A percentile compares a stretch with the other conserved stretches of the same genome.
phyloP scores from a whole-genome alignment of 2,888 invertebrate genomes.

The Caenorhabditis macrosperma region DNA sequence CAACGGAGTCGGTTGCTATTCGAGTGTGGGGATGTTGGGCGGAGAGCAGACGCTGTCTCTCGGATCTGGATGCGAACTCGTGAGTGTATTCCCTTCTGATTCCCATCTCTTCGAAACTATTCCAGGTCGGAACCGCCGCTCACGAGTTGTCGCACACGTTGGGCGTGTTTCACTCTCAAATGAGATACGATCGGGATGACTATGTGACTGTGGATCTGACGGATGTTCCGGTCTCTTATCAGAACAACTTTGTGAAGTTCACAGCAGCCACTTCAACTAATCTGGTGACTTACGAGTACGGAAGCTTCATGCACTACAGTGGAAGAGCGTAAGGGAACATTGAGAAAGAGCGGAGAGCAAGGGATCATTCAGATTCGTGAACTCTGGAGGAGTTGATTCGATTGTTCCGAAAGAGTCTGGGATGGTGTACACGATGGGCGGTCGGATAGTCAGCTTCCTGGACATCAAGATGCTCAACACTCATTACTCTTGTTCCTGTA shows the following conservation, averaged over 20 bases:
- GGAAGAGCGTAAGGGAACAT: conserved; percentile 37
- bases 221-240: conserved; percentile 37
- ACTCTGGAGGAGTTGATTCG: conserved; percentile 40
- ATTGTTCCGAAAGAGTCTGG: conserved; percentile 49
- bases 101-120: neutral
- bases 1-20: conserved; percentile 63
- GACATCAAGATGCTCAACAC: conserved; percentile 54
- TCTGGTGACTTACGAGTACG: conserved; percentile 58
- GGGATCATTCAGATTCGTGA: conserved; percentile 31
- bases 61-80: conserved; percentile 61
- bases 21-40: conserved; percentile 59
- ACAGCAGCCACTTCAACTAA: conserved; percentile 19
- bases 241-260: conserved; percentile 46
- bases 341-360: neutral
- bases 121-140: conserved; percentile 61
- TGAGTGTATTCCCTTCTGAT: conserved; percentile 7
- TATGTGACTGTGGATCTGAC: conserved; percentile 63
- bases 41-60: conserved; percentile 61
- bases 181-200: conserved; percentile 63
- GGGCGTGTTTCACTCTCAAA: conserved; percentile 63
- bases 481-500: conserved; percentile 54
- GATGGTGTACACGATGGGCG: conserved; percentile 60
- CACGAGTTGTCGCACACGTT: conserved; percentile 63
- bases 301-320: conserved; percentile 64
- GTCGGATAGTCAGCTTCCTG: conserved; percentile 49